Conservation (phyloP, 37 sponge, comb jelly and placozoan species). For the Ephydatia muelleri region DNA sequence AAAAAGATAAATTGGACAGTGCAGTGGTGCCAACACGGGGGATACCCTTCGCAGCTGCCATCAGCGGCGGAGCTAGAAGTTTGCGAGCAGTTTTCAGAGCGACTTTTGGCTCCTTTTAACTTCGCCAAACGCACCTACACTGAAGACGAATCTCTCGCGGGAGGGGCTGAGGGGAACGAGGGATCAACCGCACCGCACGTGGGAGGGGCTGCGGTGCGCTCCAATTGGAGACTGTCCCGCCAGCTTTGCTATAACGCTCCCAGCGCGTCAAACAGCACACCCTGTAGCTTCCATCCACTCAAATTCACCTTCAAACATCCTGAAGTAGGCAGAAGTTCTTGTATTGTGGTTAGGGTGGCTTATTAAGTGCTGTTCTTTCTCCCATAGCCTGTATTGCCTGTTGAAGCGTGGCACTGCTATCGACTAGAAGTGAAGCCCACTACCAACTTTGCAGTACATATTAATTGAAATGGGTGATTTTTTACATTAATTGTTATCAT, state of each 20-base stretch:
- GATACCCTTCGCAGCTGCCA: not conserved
- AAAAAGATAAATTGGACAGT: not conserved
- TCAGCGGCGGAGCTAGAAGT: not conserved
- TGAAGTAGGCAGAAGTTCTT: not conserved
- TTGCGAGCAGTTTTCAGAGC: not conserved
- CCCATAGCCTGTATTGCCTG: not conserved
- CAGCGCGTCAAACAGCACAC: not conserved
- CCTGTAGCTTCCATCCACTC: not conserved
- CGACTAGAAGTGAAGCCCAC: not conserved
- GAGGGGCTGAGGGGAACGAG: not conserved
- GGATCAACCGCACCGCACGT: not conserved
- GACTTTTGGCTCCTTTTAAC: not conserved
- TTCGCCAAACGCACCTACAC: not conserved
- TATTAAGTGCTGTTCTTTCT: not conserved
- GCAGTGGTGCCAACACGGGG: not conserved
- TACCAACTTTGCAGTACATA: not conserved
- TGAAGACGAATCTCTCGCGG: not conserved
- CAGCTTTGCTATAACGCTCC: not conserved
- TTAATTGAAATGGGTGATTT: not conserved
- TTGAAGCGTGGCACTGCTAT: not conserved
- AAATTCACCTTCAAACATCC: not conserved
- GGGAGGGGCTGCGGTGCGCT: not conserved
- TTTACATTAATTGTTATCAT: too few species aligned
- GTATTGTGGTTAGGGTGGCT: not conserved
- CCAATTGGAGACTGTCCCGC: not conserved